Percentiles rank a stretch among this genome's conserved stretches.
phyloP scores from a whole-genome alignment of 2,797 vertebrate genomes.

The Argya squamiceps region DNA sequence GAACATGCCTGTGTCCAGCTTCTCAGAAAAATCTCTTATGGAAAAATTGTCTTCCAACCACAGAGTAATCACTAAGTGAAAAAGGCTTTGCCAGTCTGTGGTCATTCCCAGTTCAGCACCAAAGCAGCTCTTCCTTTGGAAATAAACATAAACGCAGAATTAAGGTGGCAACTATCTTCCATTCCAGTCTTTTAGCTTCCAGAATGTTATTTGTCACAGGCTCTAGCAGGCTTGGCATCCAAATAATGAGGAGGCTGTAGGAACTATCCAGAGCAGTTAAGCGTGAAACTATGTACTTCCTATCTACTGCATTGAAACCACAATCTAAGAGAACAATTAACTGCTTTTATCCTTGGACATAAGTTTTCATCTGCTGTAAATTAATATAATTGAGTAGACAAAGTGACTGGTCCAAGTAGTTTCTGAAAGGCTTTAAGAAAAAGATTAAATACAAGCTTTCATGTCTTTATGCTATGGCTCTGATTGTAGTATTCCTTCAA shows the following conservation, averaged over 20 bases:
- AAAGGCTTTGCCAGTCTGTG: neutral
- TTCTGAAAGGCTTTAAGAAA: neutral
- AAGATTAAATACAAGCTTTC: neutral
- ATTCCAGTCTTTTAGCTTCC: neutral
- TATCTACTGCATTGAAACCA: neutral
- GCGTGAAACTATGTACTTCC: neutral
- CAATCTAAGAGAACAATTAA: neutral
- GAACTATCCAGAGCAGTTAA: neutral
- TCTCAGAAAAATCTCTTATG: neutral
- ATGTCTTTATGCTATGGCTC: neutral
- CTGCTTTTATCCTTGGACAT: neutral
- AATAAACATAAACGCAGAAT: neutral
- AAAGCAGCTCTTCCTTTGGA: neutral
- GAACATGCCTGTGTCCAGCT: neutral
- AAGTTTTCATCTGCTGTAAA: neutral
- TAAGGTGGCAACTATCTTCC: neutral
- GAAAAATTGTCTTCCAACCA: neutral
- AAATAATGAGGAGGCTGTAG: neutral
- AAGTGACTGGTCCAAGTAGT: neutral
- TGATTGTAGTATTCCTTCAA: neutral
- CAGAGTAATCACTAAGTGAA: neutral
- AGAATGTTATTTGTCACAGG: neutral
- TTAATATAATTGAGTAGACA: neutral
- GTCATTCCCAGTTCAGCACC: neutral
- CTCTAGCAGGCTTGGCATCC: neutral